These are phyloP conservation scores for Drosophila tsacasi DNA, from an alignment of 1,140 invertebrate species.

Conservation along the genomic window DNA sequence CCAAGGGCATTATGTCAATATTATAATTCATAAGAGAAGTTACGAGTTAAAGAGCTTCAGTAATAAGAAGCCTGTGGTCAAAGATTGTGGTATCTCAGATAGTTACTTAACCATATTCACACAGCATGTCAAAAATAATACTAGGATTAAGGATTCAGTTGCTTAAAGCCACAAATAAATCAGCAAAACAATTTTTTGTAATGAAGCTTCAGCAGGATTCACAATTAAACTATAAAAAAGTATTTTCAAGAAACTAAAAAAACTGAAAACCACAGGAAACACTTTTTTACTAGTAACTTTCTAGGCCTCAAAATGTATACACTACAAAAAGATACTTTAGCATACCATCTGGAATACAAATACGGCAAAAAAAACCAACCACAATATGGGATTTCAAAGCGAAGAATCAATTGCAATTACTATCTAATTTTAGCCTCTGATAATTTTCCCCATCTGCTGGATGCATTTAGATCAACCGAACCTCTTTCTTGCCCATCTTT, in stretches of 20 bases:
- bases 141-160: not conserved
- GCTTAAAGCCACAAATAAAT: not conserved
- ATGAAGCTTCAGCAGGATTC: not conserved
- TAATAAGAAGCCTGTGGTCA: not conserved
- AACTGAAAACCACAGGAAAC: not conserved
- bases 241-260: not conserved
- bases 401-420: constrained; percentile 16
- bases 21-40: not conserved
- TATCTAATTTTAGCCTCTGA: constrained; percentile 6
- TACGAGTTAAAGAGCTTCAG: not conserved
- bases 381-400: not conserved
- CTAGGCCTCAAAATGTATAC: not conserved
- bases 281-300: too few relatives aligned
- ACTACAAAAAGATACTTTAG: not conserved
- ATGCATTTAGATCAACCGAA: constrained; percentile 48
- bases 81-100: too few relatives aligned
- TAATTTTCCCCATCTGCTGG: constrained; percentile 29
- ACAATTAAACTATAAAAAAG: not conserved
- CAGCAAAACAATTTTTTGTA: not conserved
- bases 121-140: not conserved
- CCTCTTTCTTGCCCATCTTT: not conserved
- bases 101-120: not conserved
- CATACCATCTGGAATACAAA: not conserved
- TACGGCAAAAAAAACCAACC: not conserved
- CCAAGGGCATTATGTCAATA: constrained; percentile 5